Evolutionary conservation across 2,113 vertebrate genomes (phyloP), one percentile per base, ranked within the genome.

Genomic region (Colistium nudipinnis): DNA sequence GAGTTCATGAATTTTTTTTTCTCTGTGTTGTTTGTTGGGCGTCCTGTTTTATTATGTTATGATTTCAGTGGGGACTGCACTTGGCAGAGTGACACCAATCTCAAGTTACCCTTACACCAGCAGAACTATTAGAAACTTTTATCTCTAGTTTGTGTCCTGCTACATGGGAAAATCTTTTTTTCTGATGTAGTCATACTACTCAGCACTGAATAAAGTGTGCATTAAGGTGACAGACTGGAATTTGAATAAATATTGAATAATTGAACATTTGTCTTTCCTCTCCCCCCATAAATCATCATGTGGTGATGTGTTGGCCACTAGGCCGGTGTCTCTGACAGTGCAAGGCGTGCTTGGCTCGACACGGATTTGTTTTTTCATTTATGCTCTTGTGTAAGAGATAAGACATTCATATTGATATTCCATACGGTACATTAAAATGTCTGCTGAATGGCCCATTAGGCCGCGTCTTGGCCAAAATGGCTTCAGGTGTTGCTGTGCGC

Each of bases 381-480:
- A 72, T 27, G 71, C 36, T 59, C 9, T 25, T 0, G 0, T 45
- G 16, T 84, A 59, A 70, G 61, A 68, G 35, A 76, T 73, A 55
- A 75, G 56, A 43, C 51, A 30, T 70, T 4, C 59, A 67, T 69
- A 84, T 76, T 80, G 74, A 81, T 80, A 62, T 74, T 78, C 47
- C 28, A 51, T 43, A 51, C 10, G 51, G 63, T 22, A 74, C 55
- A 75, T 74, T 28, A 70, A 51, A 45, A 70, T 51, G 69, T 77
- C 59, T 63, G 5, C 49, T 76, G 35, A 68, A 38, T 1, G 12
- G 74, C 45, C 70, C 75, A 82, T 85, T 83, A 82, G 64, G 30
- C 67, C 36, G 31, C 0, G 20, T 27, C 43, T 62, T 45, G 13
- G 16, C 20, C 48, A 17, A 36, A 63, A 70, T 44, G 54, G 56